Evolutionary conservation across 2,888 invertebrate genomes (phyloP).

Genomic region (Hermaeophaga mercurialis): DNA sequence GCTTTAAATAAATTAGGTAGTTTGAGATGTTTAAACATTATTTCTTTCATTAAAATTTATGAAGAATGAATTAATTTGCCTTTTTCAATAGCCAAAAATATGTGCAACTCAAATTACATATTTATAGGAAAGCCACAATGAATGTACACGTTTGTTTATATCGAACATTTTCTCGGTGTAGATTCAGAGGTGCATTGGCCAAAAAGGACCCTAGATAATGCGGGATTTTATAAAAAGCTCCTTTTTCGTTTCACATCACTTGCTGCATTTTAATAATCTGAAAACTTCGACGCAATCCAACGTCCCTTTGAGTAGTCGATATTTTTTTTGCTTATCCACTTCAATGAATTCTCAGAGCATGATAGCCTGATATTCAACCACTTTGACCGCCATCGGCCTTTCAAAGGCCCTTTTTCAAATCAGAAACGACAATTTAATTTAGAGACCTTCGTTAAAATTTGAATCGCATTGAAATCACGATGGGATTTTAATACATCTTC

Average conservation of each 20-base stretch:
- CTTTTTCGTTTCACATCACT: slow-evolving; percentile 4
- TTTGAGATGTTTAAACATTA: too few relatives aligned
- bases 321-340: slow-evolving; percentile 14
- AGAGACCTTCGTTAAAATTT: slow-evolving; percentile 18
- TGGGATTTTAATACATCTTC: neutral
- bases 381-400: slow-evolving; percentile 26
- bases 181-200: too few relatives aligned
- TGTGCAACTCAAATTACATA: too few relatives aligned
- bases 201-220: neutral
- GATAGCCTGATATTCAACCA: slow-evolving; percentile 12
- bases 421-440: slow-evolving; percentile 36
- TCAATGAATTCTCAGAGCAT: slow-evolving; percentile 3
- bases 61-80: too few relatives aligned
- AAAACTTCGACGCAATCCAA: slow-evolving; percentile 1
- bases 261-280: slow-evolving; percentile 15
- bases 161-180: too few relatives aligned
- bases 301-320: slow-evolving; percentile 6
- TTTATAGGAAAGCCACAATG: too few relatives aligned
- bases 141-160: too few relatives aligned
- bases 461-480: neutral
- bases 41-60: too few relatives aligned
- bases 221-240: neutral
- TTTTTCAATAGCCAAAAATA: too few relatives aligned
- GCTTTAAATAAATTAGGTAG: too few relatives aligned
- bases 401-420: slow-evolving; percentile 25